A percentile compares a stretch with the other conserved stretches of the same genome.
These are phyloP conservation scores for Macroramphosus scolopax DNA, from an alignment of 2,797 vertebrate species.

Conservation along the genomic window DNA sequence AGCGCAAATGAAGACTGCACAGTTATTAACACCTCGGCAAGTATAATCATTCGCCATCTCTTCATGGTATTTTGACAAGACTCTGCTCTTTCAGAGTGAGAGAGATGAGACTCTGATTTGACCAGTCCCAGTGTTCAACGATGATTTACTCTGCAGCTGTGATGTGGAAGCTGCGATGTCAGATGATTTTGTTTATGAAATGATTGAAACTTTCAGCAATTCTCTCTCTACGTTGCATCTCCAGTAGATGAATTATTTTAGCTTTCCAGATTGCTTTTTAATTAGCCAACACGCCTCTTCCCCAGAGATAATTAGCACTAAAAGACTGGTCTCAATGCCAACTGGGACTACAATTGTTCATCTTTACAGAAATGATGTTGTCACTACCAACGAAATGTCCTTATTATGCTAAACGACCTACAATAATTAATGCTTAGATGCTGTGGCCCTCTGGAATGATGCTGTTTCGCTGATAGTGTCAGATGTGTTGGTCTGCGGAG, in stretches of 20 bases:
- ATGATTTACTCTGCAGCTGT: too few species aligned
- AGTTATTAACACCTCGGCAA: slow-evolving; percentile 44
- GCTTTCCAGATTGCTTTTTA: slow-evolving; percentile 71
- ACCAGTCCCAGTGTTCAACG: slow-evolving; percentile 11
- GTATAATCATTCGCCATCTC: slow-evolving; percentile 45
- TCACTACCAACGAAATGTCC: slow-evolving; percentile 26
- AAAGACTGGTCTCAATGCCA: slow-evolving; percentile 43
- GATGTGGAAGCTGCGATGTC: slow-evolving; percentile 39
- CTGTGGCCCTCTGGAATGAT: too few species aligned
- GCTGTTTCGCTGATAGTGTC: too few species aligned
- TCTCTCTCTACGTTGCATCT: slow-evolving; percentile 45
- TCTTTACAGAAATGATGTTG: slow-evolving; percentile 50
- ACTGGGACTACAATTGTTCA: slow-evolving; percentile 55
- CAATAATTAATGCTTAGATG: too few species aligned
- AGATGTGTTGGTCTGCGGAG: too few species aligned
- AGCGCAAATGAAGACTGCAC: slow-evolving; percentile 49
- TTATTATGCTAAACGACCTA: slow-evolving; percentile 27
- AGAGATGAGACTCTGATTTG: slow-evolving; percentile 42
- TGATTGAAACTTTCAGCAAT: too few species aligned
- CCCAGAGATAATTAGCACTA: slow-evolving; percentile 63
- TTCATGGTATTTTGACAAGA: slow-evolving; percentile 38
- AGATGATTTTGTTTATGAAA: too few species aligned
- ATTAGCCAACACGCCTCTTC: slow-evolving; percentile 61
- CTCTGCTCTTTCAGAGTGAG: slow-evolving; percentile 33
- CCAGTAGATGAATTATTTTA: slow-evolving; percentile 52